phyloP scores from a whole-genome alignment of 1,140 invertebrate genomes.

The Drosophila suzukii region DNA sequence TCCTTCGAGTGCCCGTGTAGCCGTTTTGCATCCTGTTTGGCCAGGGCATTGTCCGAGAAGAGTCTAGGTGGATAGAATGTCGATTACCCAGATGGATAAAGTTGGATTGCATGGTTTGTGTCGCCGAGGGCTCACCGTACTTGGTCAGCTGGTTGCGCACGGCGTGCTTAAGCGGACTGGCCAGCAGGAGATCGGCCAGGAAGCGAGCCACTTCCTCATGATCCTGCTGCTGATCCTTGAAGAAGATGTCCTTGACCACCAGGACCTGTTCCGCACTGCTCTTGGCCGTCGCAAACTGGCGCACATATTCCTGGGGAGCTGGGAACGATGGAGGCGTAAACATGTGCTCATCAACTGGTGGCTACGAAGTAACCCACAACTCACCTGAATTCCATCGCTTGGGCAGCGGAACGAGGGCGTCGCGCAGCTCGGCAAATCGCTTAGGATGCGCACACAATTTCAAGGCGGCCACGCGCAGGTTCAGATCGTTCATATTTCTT shows the following conservation, averaged over 20 bases:
- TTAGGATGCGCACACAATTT: constrained; percentile 59
- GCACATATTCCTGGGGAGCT: constrained; percentile 32
- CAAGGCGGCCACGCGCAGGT: constrained; percentile 53
- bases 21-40: background rate
- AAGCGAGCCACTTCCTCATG: constrained; percentile 15
- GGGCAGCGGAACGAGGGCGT: constrained; percentile 30
- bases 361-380: background rate
- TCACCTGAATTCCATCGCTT: constrained; percentile 44
- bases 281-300: constrained; percentile 23
- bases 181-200: constrained; percentile 52
- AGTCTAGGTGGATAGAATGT: constrained; percentile 21
- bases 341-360: background rate
- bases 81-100: too few species aligned
- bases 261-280: constrained; percentile 43
- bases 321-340: too few species aligned
- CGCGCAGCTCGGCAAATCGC: constrained; percentile 43
- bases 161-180: constrained; percentile 54
- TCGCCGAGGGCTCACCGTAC: constrained; percentile 20
- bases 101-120: background rate
- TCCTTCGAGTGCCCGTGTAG: constrained; percentile 17
- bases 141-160: constrained; percentile 55
- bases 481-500: constrained; percentile 56
- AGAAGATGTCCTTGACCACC: constrained; percentile 22
- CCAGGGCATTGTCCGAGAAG: constrained; percentile 38
- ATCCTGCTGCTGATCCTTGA: background rate